Evolutionary conservation across 2,888 invertebrate genomes (phyloP).

Genomic region (Drosophila ustulata): DNA sequence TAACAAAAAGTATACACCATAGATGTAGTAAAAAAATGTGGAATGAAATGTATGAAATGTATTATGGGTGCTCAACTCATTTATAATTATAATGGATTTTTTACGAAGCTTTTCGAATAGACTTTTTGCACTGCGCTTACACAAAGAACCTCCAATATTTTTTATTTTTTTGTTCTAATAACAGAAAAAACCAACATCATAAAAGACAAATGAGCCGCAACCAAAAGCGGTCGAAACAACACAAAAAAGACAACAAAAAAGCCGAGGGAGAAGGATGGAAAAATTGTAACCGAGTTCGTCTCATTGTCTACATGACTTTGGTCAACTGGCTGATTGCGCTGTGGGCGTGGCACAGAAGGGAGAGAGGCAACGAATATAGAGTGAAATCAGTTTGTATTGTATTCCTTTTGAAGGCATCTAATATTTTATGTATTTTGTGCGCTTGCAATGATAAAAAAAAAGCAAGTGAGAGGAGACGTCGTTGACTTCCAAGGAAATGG

Average conservation of each 20-base stretch:
- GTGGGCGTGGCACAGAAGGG: conserved; percentile 8
- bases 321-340: conserved; percentile 55
- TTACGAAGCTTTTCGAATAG: conserved; percentile 57
- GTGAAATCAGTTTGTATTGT: conserved; percentile 74
- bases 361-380: conserved; percentile 12
- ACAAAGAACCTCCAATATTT: conserved; percentile 25
- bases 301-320: conserved; percentile 69
- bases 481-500: conserved; percentile 71
- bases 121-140: conserved; percentile 21
- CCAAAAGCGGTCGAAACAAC: conserved; percentile 45
- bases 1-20: conserved; percentile 24
- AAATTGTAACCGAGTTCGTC: conserved; percentile 41
- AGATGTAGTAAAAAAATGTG: conserved; percentile 14
- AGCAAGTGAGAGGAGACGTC: conserved; percentile 28
- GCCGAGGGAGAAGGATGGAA: conserved; percentile 27
- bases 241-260: conserved; percentile 25
- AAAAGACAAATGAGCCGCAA: conserved; percentile 80
- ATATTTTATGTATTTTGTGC: conserved; percentile 75
- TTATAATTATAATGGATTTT: conserved; percentile 82
- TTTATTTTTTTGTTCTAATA: conserved; percentile 47
- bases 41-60: conserved; percentile 59
- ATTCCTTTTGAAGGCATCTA: conserved; percentile 76
- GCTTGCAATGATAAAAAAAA: conserved; percentile 49
- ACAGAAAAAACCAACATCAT: conserved; percentile 65
- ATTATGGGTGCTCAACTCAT: conserved; percentile 77